Base-by-base conservation (phyloP, 2,113 vertebrate genomes). In the Motacilla alba region DNA sequence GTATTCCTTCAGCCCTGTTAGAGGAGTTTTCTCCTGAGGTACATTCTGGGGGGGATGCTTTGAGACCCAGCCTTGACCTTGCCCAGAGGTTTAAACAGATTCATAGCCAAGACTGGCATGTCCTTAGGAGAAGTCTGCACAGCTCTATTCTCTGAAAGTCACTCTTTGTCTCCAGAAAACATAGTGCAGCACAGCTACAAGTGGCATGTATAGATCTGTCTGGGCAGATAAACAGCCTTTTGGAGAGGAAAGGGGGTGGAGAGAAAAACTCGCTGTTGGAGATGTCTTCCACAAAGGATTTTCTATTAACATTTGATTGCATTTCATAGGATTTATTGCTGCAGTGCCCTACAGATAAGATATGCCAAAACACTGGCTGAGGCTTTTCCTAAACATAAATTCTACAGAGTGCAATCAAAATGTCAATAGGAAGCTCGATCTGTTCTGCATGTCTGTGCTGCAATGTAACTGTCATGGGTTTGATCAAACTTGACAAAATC, bases 241-340 rank as follows among this genome's bases (percentile, higher is more conserved):
- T 60, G 31, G 67, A 92, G 90, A 88, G 23, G 31, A 41, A 85
- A 62, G 37, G 20, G 12, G 18, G 10, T 33, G 12, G 43, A 92
- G 49, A 80, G 55, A 47, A 95, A 92, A 39, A 74, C 20, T 74
- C 3, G 0, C 52, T 90, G 58, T 63, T 83, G 55, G 50, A 96
- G 39, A 91, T 11, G 10, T 89, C 86, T 95, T 41, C 93, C 41
- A 64, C 77, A 60, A 93, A 91, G 62, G 43, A 93, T 95, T 95
- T 84, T 81, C 72, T 89, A 59, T 80, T 93, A 91, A 31, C 85
- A 85, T 94, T 96, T 97, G 66, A 96, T 97, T 96, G 91, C n/a
- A 95, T 95, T 96, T 97, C 49, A 33, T 13, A 58, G 23, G 60
- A 97, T 93, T 97, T 96, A 97, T 94, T 96, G 60, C 74, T 86